Conservation (phyloP, 2,113 vertebrate species). For the Microtus oregoni region DNA sequence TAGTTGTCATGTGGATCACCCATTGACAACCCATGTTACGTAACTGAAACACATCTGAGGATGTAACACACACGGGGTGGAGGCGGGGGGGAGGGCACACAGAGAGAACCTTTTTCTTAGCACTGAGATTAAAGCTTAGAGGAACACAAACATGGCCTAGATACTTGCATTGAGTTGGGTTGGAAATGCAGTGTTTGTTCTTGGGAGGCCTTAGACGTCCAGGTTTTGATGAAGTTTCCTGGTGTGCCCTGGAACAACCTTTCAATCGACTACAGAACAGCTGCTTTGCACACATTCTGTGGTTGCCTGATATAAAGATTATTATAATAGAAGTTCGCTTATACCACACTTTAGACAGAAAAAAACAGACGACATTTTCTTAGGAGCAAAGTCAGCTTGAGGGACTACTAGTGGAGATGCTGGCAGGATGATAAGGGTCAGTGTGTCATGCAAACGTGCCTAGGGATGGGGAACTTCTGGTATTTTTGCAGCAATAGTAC, state of each 20-base stretch:
- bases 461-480: background rate
- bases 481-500: background rate
- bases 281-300: background rate
- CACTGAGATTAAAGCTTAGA: background rate
- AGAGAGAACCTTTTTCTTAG: background rate
- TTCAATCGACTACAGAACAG: background rate
- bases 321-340: background rate
- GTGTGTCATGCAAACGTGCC: background rate
- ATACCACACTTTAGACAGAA: background rate
- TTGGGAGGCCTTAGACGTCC: background rate
- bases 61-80: background rate
- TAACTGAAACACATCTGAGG: background rate
- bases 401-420: background rate
- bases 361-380: background rate
- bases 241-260: background rate
- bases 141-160: background rate
- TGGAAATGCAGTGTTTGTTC: background rate
- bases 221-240: background rate
- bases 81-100: background rate
- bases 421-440: background rate
- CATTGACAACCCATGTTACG: background rate
- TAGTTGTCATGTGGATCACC: background rate
- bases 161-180: background rate
- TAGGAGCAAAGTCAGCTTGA: background rate
- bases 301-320: constrained; percentile 16